Percentiles rank a stretch among this genome's conserved stretches.
Evolutionary conservation across 2,888 invertebrate genomes (phyloP).

Genomic region (Thecophora atra): DNA sequence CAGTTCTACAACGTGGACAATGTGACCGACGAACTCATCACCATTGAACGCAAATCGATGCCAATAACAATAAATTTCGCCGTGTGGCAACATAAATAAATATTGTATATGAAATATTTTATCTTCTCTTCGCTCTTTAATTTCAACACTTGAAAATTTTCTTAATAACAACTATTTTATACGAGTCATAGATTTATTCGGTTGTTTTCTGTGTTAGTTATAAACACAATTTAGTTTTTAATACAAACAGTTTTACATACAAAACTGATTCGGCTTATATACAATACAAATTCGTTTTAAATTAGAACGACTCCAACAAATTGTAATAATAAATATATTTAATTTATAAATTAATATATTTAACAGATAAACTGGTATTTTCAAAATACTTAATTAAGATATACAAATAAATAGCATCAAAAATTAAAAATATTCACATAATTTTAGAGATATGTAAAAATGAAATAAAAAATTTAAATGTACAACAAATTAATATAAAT

Average conservation of each 20-base stretch:
- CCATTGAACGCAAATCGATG: conserved; percentile 67
- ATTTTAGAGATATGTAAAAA: conserved; percentile 2
- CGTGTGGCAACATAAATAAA: conserved; percentile 57
- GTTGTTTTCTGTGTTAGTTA: too few relatives aligned
- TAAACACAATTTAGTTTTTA: neutral
- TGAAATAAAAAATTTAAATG: conserved; percentile 1
- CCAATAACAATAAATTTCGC: conserved; percentile 59
- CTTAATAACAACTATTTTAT: too few relatives aligned
- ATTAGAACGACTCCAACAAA: neutral
- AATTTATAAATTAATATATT: neutral
- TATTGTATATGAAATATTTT: too few relatives aligned
- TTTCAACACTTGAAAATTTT: too few relatives aligned
- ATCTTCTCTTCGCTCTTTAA: too few relatives aligned
- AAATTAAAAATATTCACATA: conserved; percentile 2
- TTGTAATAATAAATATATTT: neutral
- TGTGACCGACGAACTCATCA: conserved; percentile 77
- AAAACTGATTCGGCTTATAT: too few relatives aligned
- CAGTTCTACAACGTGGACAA: conserved; percentile 78
- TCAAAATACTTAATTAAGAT: neutral
- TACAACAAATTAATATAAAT: neutral
- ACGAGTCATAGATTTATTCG: too few relatives aligned
- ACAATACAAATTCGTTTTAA: too few relatives aligned
- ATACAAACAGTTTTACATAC: neutral
- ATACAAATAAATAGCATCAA: neutral
- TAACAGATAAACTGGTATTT: neutral